Base-by-base conservation (phyloP, 2,797 vertebrate species). In the Erithacus rubecula region DNA sequence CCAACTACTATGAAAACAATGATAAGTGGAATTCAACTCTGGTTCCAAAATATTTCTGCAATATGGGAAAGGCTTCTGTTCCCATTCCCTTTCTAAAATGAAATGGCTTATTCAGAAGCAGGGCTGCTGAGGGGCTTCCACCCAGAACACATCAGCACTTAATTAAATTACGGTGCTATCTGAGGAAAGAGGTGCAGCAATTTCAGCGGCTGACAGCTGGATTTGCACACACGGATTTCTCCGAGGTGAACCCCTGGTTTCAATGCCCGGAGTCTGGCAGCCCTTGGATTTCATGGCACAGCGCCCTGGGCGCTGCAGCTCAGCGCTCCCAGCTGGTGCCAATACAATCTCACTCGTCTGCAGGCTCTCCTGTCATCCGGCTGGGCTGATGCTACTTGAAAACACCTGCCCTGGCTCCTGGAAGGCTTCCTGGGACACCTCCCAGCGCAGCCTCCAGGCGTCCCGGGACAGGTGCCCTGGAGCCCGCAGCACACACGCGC, bases 91-190 rank as follows among this genome's bases (percentile, higher is more conserved):
- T 49, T 77, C 64, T 6, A 6, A 80, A 91, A 68, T 36, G 36
- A 85, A 95, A 44, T 27, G 37, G 34, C 67, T 93, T 79, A 75
- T 86, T 96, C 85, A 88, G 87, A 85, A 92, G 75, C 53, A 65
- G n/a, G 4, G 55, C 84, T 91, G 58, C 82, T 44, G 62, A 93
- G 84, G 65, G 87, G 62, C 89, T 94, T 85, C 75, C 58, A 68
- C 89, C 76, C 87, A 62, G 71, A 93, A 39, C 69, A 59, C 65
- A 83, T 93, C 79, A 81, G 56, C 84, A 63, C 92, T 75, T 87
- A 83, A 93, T 89, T 69, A 82, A 92, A 56, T 70, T 56, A 36
- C 2, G 16, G 83, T 44, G 64, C 78, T 92, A 24, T 80, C 90
- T 90, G 92, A 94, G 80, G 39, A 52, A 79, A 87, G 83, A 76